phyloP scores from a whole-genome alignment of 2,888 invertebrate species.

The Steinernema scapterisci region DNA sequence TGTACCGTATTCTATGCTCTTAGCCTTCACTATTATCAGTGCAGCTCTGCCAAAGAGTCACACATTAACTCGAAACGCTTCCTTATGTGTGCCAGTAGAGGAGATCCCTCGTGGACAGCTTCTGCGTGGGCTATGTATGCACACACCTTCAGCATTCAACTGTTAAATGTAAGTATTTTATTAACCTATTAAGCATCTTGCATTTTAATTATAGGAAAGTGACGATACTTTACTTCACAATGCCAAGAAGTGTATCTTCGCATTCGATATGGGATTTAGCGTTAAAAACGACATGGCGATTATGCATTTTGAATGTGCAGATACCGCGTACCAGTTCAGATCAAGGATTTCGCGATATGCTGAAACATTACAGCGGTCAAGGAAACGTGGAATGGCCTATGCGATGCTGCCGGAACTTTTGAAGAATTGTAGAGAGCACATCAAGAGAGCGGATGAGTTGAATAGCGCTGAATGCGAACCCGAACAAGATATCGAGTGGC shows the following conservation, averaged over 20 bases:
- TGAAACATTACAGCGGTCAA: not conserved
- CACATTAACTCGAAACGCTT: not conserved
- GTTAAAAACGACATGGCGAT: constrained; percentile 33
- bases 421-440: constrained; percentile 13
- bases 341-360: not conserved
- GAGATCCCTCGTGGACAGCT: constrained; percentile 2
- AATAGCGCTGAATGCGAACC: constrained; percentile 7
- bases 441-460: constrained; percentile 28
- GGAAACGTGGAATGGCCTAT: constrained; percentile 21
- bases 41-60: not conserved
- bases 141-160: not conserved
- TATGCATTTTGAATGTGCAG: constrained; percentile 38
- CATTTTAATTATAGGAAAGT: no score
- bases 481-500: constrained; percentile 40
- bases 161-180: not conserved
- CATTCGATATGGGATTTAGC: constrained; percentile 42
- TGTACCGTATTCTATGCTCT: constrained; percentile 17
- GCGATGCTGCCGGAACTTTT: constrained; percentile 33
- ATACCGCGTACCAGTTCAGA: constrained; percentile 35
- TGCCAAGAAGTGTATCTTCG: constrained; percentile 33
- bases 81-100: not conserved
- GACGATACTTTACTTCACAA: constrained; percentile 28
- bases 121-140: constrained; percentile 35
- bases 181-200: no score
- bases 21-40: not conserved